These are phyloP conservation scores for Papilio demoleus DNA, from an alignment of 2,888 invertebrate species.

Conservation along the genomic window DNA sequence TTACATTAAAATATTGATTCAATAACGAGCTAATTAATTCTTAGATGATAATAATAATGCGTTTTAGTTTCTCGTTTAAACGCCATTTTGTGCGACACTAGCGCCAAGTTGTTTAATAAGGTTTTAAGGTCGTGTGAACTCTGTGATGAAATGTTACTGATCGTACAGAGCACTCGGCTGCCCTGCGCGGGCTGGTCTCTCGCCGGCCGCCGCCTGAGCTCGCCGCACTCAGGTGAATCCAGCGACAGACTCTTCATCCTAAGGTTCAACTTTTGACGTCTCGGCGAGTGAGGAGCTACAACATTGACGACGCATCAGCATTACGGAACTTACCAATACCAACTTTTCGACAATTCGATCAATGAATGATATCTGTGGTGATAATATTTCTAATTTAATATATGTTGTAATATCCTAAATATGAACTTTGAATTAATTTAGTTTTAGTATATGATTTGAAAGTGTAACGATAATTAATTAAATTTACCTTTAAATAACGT, in stretches of 20 bases:
- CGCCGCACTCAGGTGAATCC: slow-evolving; percentile 97
- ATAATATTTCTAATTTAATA: slow-evolving; percentile 16
- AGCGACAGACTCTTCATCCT: slow-evolving; percentile 98
- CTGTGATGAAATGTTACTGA: slow-evolving; percentile 51
- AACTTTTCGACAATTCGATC: not conserved
- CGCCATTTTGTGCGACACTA: not conserved
- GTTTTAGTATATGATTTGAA: slow-evolving; percentile 4
- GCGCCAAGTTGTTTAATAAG: slow-evolving; percentile 5
- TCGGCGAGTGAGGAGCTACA: slow-evolving; percentile 97
- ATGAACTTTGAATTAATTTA: slow-evolving; percentile 13
- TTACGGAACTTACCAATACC: slow-evolving; percentile 45
- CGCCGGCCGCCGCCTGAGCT: slow-evolving; percentile 87
- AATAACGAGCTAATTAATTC: not conserved
- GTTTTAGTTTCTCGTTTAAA: no score
- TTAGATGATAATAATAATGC: no score
- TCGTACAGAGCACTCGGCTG: slow-evolving; percentile 86
- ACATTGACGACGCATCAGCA: slow-evolving; percentile 74
- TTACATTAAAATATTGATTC: not conserved
- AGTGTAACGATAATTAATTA: slow-evolving; percentile 20
- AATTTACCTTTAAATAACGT: slow-evolving; percentile 22
- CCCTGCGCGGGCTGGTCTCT: slow-evolving; percentile 79
- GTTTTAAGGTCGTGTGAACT: slow-evolving; percentile 68
- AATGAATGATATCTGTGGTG: slow-evolving; percentile 20
- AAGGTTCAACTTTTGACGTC: slow-evolving; percentile 97
- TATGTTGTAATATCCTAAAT: not conserved